Evolutionary conservation across 2,888 invertebrate species (phyloP), one percentile per base, ranked within the genome.

Genomic region (Andrena haemorrhoa): DNA sequence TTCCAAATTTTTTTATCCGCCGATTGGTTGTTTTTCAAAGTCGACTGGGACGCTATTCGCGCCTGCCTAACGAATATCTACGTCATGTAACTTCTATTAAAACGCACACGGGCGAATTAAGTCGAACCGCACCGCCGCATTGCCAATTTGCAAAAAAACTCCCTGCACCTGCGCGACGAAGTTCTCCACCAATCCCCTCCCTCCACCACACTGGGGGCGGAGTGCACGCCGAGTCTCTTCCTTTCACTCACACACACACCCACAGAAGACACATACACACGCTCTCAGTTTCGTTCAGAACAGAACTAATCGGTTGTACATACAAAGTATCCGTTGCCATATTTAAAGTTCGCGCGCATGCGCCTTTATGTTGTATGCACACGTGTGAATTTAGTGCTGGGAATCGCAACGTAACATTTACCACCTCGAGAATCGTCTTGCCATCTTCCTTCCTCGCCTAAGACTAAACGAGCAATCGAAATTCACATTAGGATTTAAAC

Each of bases 281-380:
- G 20, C 69, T 63, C 64, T 66, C 65, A 20, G 41, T 70, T 81
- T 69, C 71, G 53, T 85, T 77, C 79, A n/a, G 79, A 87, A 86
- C 85, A 79, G 79, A 89, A 90, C 86, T 84, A 83, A 56, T 70
- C 71, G 74, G 74, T 75, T 71, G 75, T 81, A 82, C 71, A 75
- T 82, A 82, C 81, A 81, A 82, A 82, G 81, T 82, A 81, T 82
- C 68, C 63, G 33, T 68, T 73, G 79, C 79, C 71, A 53, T 49
- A 66, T 65, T 31, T 10, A 29, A 49, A 64, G 56, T 63, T 72
- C 29, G 33, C 75, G 68, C 68, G 75, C 47, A 23, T 70, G 58
- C 64, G 56, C 26, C 12, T 72, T 53, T 41, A 49, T 72, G 72
- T 73, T 61, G 68, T 58, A 64, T 58, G 75, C 75, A 75, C 75